Evolutionary conservation across 2,888 invertebrate species (phyloP).

Genomic region (Drosophila atripex): DNA sequence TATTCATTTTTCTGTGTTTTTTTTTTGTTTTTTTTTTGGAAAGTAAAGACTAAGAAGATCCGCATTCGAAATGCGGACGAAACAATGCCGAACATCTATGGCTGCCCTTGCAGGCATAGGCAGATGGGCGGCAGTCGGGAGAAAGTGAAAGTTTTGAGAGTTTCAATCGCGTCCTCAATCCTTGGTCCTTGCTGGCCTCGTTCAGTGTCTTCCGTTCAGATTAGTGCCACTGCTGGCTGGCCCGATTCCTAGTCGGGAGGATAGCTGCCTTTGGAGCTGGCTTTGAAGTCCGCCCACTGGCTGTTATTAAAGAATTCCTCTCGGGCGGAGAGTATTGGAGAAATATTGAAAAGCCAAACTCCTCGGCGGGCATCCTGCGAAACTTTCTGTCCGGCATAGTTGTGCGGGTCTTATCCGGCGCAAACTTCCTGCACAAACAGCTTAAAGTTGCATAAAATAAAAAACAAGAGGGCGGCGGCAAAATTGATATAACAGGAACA

Average conservation of each 20-base stretch:
- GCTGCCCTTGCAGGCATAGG: slow-evolving; percentile 27
- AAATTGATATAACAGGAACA: slow-evolving; percentile 25
- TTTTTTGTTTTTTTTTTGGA: not conserved
- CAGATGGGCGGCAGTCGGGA: not conserved
- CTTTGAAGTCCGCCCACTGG: not conserved
- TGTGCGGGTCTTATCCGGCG: slow-evolving; percentile 2
- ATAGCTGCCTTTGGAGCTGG: not conserved
- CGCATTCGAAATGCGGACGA: slow-evolving; percentile 10
- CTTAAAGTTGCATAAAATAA: slow-evolving; percentile 19
- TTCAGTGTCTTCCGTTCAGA: no score
- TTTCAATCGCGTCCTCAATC: slow-evolving; percentile 1
- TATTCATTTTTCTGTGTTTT: not conserved
- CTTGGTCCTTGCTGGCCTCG: no score
- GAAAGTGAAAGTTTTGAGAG: slow-evolving; percentile 8
- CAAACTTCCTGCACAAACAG: slow-evolving; percentile 23
- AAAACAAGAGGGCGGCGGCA: not conserved
- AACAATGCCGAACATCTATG: slow-evolving; percentile 34
- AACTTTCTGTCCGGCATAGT: slow-evolving; percentile 9
- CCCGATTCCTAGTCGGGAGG: slow-evolving; percentile 1
- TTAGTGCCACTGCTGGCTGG: not conserved
- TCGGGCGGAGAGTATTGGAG: not conserved
- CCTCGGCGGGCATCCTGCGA: not conserved
- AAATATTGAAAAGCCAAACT: not conserved
- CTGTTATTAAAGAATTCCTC: not conserved
- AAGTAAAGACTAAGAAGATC: not conserved